Evolutionary conservation across 2,113 vertebrate genomes (phyloP).

Genomic region (Hippocampus abdominalis): DNA sequence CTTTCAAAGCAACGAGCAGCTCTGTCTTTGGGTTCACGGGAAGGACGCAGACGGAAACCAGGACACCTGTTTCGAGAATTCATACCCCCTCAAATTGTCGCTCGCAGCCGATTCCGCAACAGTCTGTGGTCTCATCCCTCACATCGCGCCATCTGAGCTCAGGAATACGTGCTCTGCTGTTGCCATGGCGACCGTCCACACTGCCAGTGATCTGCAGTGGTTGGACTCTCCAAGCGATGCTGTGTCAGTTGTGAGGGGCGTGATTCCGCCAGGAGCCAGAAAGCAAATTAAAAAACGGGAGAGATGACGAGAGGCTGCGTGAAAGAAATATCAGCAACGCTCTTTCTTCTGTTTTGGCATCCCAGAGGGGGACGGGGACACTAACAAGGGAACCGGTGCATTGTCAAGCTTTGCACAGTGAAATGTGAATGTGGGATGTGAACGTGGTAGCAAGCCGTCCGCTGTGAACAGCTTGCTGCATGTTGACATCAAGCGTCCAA

Average conservation of each 20-base stretch:
- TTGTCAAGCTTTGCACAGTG: slow-evolving; percentile 1
- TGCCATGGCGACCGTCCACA: slow-evolving; percentile 40
- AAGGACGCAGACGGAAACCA: slow-evolving; percentile 12
- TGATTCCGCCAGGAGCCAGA: slow-evolving; percentile 13
- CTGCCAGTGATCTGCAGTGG: slow-evolving; percentile 11
- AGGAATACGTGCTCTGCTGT: slow-evolving; percentile 28
- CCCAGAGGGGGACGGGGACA: slow-evolving; percentile 9
- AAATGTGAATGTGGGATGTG: neutral
- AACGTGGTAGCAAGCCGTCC: neutral
- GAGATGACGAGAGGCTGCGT: neutral
- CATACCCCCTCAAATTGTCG: neutral
- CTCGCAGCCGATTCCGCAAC: neutral
- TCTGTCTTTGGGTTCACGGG: slow-evolving; percentile 23
- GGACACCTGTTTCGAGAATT: neutral
- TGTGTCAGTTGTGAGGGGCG: slow-evolving; percentile 37
- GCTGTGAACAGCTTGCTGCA: neutral
- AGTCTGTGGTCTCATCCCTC: slow-evolving; percentile 6
- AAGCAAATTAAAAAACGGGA: slow-evolving; percentile 18
- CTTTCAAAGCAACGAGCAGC: slow-evolving; percentile 43
- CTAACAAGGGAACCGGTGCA: slow-evolving; percentile 8
- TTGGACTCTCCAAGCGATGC: slow-evolving; percentile 27
- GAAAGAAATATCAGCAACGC: slow-evolving; percentile 7
- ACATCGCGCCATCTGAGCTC: slow-evolving; percentile 20
- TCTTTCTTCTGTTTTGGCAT: slow-evolving; percentile 8
- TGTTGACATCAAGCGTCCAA: neutral